A percentile compares a stretch with the other conserved stretches of the same genome.
Evolutionary conservation across 2,797 vertebrate species (phyloP).

Genomic region (Nothura maculosa): DNA sequence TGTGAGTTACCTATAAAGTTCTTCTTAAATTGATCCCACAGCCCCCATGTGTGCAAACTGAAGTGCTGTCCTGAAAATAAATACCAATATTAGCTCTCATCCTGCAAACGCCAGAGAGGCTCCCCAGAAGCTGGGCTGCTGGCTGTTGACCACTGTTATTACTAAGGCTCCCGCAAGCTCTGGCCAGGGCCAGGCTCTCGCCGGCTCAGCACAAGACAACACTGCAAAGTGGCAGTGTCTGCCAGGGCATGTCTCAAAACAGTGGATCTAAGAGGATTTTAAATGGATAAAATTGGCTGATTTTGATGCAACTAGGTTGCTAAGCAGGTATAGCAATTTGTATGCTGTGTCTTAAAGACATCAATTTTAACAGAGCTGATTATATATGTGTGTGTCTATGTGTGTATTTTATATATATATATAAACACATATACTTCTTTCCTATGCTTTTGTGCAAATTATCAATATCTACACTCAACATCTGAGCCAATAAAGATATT

Average conservation of each 20-base stretch:
- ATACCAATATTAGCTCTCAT: neutral
- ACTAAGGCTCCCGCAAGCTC: neutral
- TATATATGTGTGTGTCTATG: neutral
- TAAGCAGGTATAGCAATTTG: neutral
- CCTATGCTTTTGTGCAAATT: neutral
- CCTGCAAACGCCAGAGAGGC: neutral
- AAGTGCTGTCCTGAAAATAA: neutral
- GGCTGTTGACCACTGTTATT: neutral
- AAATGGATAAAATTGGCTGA: neutral
- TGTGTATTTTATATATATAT: neutral
- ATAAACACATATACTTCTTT: neutral
- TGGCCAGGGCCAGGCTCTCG: neutral
- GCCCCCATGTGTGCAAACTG: neutral
- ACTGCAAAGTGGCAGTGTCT: neutral
- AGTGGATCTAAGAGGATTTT: neutral
- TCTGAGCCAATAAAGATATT: slow-evolving; percentile 9
- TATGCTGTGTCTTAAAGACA: neutral
- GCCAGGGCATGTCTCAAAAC: neutral
- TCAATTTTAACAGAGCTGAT: neutral
- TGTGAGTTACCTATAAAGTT: neutral
- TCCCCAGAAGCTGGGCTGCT: neutral
- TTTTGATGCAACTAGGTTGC: neutral
- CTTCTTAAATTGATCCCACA: neutral
- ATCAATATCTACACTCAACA: neutral
- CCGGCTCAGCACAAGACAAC: neutral